Evolutionary conservation across 2,797 vertebrate genomes (phyloP), one percentile per base, ranked within the genome.

Genomic region (Fratercula arctica): DNA sequence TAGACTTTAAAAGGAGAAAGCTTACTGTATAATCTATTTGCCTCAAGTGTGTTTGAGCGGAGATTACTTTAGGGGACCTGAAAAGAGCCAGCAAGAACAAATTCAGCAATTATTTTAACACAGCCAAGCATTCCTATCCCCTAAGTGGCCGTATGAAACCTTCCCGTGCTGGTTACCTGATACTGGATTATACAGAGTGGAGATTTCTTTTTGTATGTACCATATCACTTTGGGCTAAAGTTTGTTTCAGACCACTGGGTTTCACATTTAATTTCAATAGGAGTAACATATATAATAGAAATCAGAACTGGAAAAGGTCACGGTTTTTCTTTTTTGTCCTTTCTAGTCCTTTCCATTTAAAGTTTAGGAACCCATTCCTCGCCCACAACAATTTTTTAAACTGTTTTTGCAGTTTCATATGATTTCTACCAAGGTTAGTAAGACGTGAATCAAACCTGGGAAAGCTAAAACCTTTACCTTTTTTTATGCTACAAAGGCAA

Each of bases 21-120:
- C 59, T 95, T 92, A 60, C 72, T 63, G 69, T 84, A 67, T 93
- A 89, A 87, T 96, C 54, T 69, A 35, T 90, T 86, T 85, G 72
- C 79, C 64, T 91, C 51, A 26, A 78, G 76, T 69, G 51, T 72
- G n/a, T 90, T 92, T 89, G 66, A 92, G 51, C 39, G 84, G 59
- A 85, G 66, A 78, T 93, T 89, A 78, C 43, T 89, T 80, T 60
- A 89, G 59, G 48, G 39, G 17, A 88, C 78, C 81, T 83, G 79
- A 85, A 77, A 51, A 33, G 53, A 87, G 39, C 13, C 61, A 89
- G 33, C 50, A 78, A 84, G 78, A 92, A 41, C 37, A 89, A 85
- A 73, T 39, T 81, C 61, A 78, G 68, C 69, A 93, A 78, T 89
- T 78, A 80, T 66, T 94, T 76, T 73, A 81, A 78, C 16, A 77